A percentile compares a stretch with the other conserved stretches of the same genome.
phyloP scores from a whole-genome alignment of 2,888 invertebrate species.

The Petrolisthes manimaculis region DNA sequence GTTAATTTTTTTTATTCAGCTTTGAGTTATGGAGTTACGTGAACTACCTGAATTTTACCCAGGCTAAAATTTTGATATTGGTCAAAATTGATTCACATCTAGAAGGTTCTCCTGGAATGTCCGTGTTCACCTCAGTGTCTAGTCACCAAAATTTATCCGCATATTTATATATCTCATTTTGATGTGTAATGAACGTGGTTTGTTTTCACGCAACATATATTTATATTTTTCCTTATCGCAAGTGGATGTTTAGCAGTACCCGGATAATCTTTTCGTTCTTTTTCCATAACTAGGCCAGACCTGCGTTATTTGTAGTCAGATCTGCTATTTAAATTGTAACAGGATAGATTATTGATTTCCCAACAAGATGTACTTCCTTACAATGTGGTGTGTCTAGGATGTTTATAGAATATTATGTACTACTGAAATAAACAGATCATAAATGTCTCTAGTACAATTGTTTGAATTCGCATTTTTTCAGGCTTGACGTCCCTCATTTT shows the following conservation, averaged over 20 bases:
- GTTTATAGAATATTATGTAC: conserved; percentile 63
- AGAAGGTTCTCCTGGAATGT: neutral
- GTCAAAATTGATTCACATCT: neutral
- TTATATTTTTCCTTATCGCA: conserved; percentile 45
- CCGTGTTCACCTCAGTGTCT: conserved; percentile 41
- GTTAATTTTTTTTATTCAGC: conserved; percentile 12
- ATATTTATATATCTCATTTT: conserved; percentile 34
- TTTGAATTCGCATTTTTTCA: too few species aligned
- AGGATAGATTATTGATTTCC: conserved; percentile 18
- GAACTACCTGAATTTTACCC: neutral
- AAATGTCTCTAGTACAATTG: conserved; percentile 25
- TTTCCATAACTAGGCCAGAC: conserved; percentile 36
- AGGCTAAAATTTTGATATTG: neutral
- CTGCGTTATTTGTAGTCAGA: conserved; percentile 35
- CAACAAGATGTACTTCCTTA: conserved; percentile 52
- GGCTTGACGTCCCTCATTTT: too few species aligned
- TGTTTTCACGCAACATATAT: conserved; percentile 34
- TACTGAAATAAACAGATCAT: conserved; percentile 58
- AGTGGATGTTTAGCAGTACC: conserved; percentile 22
- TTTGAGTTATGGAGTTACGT: neutral
- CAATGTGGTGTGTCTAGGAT: conserved; percentile 63
- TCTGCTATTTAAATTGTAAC: conserved; percentile 19
- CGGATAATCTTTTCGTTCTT: conserved; percentile 12
- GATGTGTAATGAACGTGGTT: conserved; percentile 33
- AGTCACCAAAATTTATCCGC: conserved; percentile 41